A percentile compares a stretch with the other conserved stretches of the same genome.
Evolutionary conservation across 1,140 invertebrate genomes (phyloP).

Genomic region (Euborellia annulipes): DNA sequence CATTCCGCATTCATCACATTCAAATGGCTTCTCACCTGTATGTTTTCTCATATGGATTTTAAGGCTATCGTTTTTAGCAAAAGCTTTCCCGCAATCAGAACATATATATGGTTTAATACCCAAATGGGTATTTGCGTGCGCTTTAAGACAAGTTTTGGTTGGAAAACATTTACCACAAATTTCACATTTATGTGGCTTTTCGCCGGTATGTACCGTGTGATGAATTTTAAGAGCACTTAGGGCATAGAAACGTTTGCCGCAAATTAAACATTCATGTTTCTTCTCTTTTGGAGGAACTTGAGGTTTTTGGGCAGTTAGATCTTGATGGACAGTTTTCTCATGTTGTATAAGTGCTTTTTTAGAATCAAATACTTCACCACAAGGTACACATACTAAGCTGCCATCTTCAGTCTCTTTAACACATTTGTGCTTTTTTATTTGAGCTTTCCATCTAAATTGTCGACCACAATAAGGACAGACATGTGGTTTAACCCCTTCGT

Average conservation of each 20-base stretch:
- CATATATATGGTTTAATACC: slow-evolving; percentile 13
- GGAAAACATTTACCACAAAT: slow-evolving; percentile 13
- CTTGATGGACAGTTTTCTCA: not conserved
- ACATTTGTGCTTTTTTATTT: not conserved
- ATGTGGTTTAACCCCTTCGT: not conserved
- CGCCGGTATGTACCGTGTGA: slow-evolving; percentile 13
- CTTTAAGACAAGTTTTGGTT: slow-evolving; percentile 14
- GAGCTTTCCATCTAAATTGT: not conserved
- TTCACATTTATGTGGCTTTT: slow-evolving; percentile 13
- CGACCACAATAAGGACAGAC: slow-evolving; percentile 14
- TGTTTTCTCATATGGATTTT: slow-evolving; percentile 27
- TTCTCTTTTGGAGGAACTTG: not conserved
- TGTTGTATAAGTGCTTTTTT: not conserved
- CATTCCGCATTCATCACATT: slow-evolving; percentile 6
- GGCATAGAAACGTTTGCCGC: slow-evolving; percentile 12
- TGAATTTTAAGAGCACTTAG: slow-evolving; percentile 12
- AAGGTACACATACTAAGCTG: not conserved
- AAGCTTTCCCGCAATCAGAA: slow-evolving; percentile 34
- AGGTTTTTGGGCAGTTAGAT: not conserved
- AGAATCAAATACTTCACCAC: not conserved
- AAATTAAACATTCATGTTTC: slow-evolving; percentile 26
- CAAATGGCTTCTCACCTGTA: slow-evolving; percentile 4
- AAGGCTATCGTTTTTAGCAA: slow-evolving; percentile 37
- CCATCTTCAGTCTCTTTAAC: not conserved
- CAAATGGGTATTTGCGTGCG: slow-evolving; percentile 14